A percentile compares a stretch with the other conserved stretches of the same genome.
phyloP scores from a whole-genome alignment of 2,113 vertebrate genomes.

The Triplophysa tibetana region DNA sequence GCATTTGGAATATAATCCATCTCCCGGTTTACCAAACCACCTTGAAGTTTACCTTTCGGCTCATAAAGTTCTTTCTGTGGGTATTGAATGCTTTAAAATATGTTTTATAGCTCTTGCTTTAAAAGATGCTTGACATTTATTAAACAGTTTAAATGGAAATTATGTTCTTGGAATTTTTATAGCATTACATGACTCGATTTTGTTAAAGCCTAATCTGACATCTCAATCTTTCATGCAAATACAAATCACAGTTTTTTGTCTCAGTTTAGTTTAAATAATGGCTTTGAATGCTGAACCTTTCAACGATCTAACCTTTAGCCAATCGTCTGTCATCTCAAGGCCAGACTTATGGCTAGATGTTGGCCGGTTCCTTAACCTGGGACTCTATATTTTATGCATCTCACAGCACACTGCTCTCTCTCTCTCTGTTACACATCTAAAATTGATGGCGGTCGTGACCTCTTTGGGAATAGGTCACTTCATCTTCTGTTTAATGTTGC shows the following conservation, averaged over 20 bases:
- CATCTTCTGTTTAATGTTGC: slow-evolving; percentile 18
- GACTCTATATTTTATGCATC: slow-evolving; percentile 61
- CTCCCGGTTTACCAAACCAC: not conserved
- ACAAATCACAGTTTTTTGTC: not conserved
- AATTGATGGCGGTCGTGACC: slow-evolving; percentile 68
- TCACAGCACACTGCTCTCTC: slow-evolving; percentile 58
- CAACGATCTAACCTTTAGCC: slow-evolving; percentile 23
- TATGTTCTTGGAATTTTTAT: not conserved
- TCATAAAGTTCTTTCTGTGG: not conserved
- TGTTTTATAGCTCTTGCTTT: not conserved
- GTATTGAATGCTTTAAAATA: not conserved
- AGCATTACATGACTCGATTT: not conserved
- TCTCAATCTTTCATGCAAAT: not conserved
- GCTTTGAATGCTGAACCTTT: slow-evolving; percentile 43
- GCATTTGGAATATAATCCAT: slow-evolving; percentile 11
- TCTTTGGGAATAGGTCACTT: slow-evolving; percentile 44
- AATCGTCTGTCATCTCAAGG: slow-evolving; percentile 41
- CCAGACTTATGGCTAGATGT: slow-evolving; percentile 65
- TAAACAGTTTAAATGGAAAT: not conserved
- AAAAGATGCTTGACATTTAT: slow-evolving; percentile 20
- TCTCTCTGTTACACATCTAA: slow-evolving; percentile 63
- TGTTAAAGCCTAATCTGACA: not conserved
- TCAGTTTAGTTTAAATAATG: not conserved
- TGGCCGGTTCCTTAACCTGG: slow-evolving; percentile 64
- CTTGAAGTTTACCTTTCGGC: not conserved